Conservation (phyloP, 2,888 invertebrate genomes). For the Tinea semifulvella region DNA sequence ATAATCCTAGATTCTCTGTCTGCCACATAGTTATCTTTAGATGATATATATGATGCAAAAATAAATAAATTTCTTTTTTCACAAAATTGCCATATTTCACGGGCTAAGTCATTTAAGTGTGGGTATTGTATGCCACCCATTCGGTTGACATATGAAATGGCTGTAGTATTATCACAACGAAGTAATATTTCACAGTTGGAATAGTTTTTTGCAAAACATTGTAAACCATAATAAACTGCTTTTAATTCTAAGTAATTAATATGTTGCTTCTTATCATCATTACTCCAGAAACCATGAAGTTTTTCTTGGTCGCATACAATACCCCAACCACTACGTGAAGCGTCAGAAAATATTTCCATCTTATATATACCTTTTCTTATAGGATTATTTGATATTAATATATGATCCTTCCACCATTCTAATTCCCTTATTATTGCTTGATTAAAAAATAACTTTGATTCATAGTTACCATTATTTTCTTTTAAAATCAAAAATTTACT, state of each 20-base stretch:
- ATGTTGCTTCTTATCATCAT: slow-evolving; percentile 6
- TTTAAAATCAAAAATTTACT: too few relatives aligned
- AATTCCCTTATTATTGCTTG: not conserved
- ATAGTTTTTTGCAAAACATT: slow-evolving; percentile 15
- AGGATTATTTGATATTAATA: slow-evolving; percentile 3
- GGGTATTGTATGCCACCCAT: slow-evolving; percentile 6
- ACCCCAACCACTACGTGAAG: slow-evolving; percentile 14
- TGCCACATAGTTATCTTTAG: slow-evolving; percentile 17
- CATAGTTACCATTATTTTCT: too few relatives aligned
- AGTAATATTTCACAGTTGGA: slow-evolving; percentile 16
- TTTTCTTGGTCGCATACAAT: slow-evolving; percentile 5
- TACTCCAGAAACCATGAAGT: slow-evolving; percentile 11
- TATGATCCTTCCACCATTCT: slow-evolving; percentile 8
- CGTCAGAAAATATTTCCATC: slow-evolving; percentile 13
- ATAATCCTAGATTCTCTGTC: slow-evolving; percentile 15
- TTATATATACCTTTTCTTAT: slow-evolving; percentile 1
- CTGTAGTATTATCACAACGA: slow-evolving; percentile 21
- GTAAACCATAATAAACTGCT: slow-evolving; percentile 13
- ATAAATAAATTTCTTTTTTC: not conserved
- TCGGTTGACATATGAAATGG: slow-evolving; percentile 18
- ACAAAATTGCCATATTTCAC: slow-evolving; percentile 3
- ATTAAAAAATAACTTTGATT: not conserved
- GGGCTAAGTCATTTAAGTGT: not conserved
- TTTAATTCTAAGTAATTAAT: slow-evolving; percentile 14
- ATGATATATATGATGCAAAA: slow-evolving; percentile 16